Evolutionary conservation across 2,797 vertebrate species (phyloP).

Genomic region (Poecilia gillii): DNA sequence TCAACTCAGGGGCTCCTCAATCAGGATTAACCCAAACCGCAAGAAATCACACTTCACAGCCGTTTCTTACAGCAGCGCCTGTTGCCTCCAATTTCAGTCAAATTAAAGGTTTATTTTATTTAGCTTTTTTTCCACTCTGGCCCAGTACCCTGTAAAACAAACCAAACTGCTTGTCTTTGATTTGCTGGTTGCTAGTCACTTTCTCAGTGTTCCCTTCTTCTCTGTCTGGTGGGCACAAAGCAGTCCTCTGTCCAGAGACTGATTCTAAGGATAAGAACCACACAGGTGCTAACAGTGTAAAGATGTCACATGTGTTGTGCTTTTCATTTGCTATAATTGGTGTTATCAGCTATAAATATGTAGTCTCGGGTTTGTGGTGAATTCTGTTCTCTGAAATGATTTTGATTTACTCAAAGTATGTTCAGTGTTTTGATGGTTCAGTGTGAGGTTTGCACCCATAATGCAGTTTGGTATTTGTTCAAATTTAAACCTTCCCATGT

Average conservation of each 20-base stretch:
- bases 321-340: constrained; percentile 1
- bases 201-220: constrained; percentile 45
- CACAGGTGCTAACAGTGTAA: constrained; percentile 54
- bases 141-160: constrained; percentile 76
- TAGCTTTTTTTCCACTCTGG: constrained; percentile 61
- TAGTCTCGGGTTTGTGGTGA: constrained; percentile 9
- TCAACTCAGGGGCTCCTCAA: constrained; percentile 82
- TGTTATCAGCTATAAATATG: constrained; percentile 10
- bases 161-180: constrained; percentile 68
- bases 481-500: constrained; percentile 22
- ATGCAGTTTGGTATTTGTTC: neutral
- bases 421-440: neutral
- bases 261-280: constrained; percentile 27
- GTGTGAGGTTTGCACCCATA: neutral
- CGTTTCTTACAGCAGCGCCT: constrained; percentile 75
- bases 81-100: constrained; percentile 83
- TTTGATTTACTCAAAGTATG: neutral
- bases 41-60: constrained; percentile 78
- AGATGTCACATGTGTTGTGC: constrained; percentile 22
- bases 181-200: constrained; percentile 64
- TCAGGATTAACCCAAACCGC: constrained; percentile 82
- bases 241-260: constrained; percentile 52
- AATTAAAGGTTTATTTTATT: constrained; percentile 83
- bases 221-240: constrained; percentile 54
- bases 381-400: constrained; percentile 2